These are phyloP conservation scores for Chiloscyllium punctatum DNA, from an alignment of 2,797 vertebrate genomes.

Conservation along the genomic window DNA sequence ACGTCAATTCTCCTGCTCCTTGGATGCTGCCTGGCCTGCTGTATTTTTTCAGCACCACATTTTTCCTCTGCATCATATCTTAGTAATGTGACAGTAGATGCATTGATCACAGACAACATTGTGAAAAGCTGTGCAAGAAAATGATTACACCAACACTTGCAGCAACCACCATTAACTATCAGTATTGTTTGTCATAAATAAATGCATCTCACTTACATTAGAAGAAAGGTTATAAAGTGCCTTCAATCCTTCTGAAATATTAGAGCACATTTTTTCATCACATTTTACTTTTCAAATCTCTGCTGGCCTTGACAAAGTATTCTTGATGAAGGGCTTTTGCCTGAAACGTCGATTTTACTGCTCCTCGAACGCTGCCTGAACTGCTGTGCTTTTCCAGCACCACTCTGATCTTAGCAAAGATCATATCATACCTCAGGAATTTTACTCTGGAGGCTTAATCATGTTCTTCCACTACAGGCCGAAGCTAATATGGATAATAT, in stretches of 20 bases:
- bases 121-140: background rate
- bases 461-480: background rate
- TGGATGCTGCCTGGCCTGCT: too few species aligned
- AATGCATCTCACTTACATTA: background rate
- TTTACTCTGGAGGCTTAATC: background rate
- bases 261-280: background rate
- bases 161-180: background rate
- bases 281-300: background rate
- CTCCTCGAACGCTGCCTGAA: too few species aligned
- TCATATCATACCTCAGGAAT: background rate
- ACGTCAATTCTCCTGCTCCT: too few species aligned
- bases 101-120: background rate
- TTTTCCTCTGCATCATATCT: background rate
- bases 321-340: background rate
- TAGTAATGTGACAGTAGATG: background rate
- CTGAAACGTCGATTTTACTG: too few species aligned
- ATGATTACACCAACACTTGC: background rate
- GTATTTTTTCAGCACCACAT: too few species aligned
- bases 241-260: background rate
- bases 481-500: background rate
- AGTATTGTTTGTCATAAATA: background rate
- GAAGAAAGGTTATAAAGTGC: background rate
- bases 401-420: too few species aligned
- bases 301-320: background rate
- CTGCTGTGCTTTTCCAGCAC: too few species aligned